Evolutionary conservation across 1,140 invertebrate genomes (phyloP).

Genomic region (Drosophila pandora): DNA sequence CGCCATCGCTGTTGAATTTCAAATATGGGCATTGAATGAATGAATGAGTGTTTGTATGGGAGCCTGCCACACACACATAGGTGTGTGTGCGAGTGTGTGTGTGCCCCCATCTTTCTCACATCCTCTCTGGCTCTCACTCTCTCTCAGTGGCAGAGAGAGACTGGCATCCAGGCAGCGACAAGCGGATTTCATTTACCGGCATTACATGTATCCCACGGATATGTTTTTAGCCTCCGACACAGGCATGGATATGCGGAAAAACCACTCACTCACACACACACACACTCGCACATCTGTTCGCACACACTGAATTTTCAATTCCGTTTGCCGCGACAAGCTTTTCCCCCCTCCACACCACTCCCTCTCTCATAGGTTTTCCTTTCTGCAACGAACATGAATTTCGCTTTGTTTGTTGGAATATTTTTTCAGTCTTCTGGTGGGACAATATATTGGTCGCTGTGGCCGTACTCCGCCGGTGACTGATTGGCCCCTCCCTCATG

Average conservation of each 20-base stretch:
- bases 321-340: slow-evolving; percentile 77
- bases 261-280: slow-evolving; percentile 20
- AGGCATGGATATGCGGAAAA: slow-evolving; percentile 75
- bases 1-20: slow-evolving; percentile 78
- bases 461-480: slow-evolving; percentile 42
- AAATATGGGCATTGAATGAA: slow-evolving; percentile 68
- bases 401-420: slow-evolving; percentile 79
- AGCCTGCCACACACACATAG: background rate
- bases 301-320: slow-evolving; percentile 74
- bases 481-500: slow-evolving; percentile 53
- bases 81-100: background rate
- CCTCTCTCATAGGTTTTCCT: background rate
- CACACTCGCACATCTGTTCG: slow-evolving; percentile 19
- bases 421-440: slow-evolving; percentile 50
- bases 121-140: slow-evolving; percentile 1
- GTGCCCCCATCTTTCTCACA: background rate
- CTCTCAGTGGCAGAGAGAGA: slow-evolving; percentile 10
- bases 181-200: slow-evolving; percentile 81
- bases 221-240: slow-evolving; percentile 73
- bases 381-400: slow-evolving; percentile 67
- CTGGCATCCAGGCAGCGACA: slow-evolving; percentile 57
- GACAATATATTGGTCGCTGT: slow-evolving; percentile 67
- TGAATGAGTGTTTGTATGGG: slow-evolving; percentile 58
- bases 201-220: slow-evolving; percentile 81
- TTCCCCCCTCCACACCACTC: background rate